Percentiles rank a stretch among this genome's conserved stretches.
phyloP scores from a whole-genome alignment of 2,113 vertebrate species.

The Myxocyprinus asiaticus region DNA sequence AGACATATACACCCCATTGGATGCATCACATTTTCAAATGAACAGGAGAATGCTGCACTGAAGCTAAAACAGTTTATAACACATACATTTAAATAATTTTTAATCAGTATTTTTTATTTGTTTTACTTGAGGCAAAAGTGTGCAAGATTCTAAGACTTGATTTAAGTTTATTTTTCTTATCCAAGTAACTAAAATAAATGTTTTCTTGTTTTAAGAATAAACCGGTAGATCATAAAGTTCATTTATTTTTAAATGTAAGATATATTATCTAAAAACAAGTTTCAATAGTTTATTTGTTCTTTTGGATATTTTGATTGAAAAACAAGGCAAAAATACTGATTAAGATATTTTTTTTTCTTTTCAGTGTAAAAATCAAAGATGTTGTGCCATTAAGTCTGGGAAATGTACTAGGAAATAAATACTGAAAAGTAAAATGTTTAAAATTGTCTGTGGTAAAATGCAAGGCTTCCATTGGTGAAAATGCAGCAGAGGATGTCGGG shows the following conservation, averaged over 20 bases:
- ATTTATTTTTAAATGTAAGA: too few relatives aligned
- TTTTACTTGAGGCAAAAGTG: too few relatives aligned
- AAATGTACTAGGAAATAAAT: slow-evolving; percentile 81
- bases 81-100: slow-evolving; percentile 32
- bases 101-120: too few relatives aligned
- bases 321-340: slow-evolving; percentile 2
- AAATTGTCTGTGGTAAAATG: slow-evolving; percentile 75
- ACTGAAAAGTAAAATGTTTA: slow-evolving; percentile 70
- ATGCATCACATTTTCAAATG: slow-evolving; percentile 41
- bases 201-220: too few relatives aligned
- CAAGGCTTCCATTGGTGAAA: slow-evolving; percentile 76
- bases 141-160: too few relatives aligned
- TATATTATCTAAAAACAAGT: too few relatives aligned
- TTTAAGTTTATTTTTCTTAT: too few relatives aligned
- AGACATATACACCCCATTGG: slow-evolving; percentile 43
- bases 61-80: slow-evolving; percentile 59
- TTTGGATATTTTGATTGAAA: background rate
- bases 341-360: too few relatives aligned
- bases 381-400: slow-evolving; percentile 26
- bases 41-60: slow-evolving; percentile 14
- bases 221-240: too few relatives aligned
- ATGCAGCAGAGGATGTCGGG: slow-evolving; percentile 67
- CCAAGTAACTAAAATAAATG: too few relatives aligned
- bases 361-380: background rate
- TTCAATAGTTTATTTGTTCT: too few relatives aligned